These are phyloP conservation scores for Gisinianus flammeolus DNA, from an alignment of 2,888 invertebrate species.

Conservation along the genomic window DNA sequence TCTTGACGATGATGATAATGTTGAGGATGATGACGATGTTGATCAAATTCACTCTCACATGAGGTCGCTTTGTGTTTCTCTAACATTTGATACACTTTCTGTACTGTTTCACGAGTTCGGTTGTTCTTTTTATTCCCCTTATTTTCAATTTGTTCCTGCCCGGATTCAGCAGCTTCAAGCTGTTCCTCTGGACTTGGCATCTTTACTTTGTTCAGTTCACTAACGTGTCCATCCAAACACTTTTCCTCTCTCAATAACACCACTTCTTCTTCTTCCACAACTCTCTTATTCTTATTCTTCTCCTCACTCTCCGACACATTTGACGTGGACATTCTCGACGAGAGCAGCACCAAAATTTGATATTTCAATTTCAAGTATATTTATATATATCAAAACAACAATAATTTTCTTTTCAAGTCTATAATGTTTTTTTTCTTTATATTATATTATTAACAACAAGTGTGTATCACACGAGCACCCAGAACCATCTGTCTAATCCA, in stretches of 20 bases:
- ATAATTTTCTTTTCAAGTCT: slow-evolving; percentile 1
- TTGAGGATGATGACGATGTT: neutral
- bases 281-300: neutral
- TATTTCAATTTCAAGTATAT: neutral
- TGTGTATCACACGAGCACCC: slow-evolving; percentile 30
- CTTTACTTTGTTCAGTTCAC: neutral
- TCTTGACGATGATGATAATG: neutral
- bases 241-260: neutral
- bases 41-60: slow-evolving; percentile 37
- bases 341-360: slow-evolving; percentile 17
- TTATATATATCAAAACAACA: neutral
- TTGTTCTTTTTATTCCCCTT: slow-evolving; percentile 23
- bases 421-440: slow-evolving; percentile 17
- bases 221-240: too few relatives aligned
- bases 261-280: too few relatives aligned
- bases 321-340: slow-evolving; percentile 23
- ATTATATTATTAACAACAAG: neutral
- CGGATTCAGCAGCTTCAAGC: slow-evolving; percentile 8
- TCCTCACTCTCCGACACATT: slow-evolving; percentile 3
- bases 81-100: slow-evolving; percentile 57
- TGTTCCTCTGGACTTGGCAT: slow-evolving; percentile 2
- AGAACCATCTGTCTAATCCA: slow-evolving; percentile 37
- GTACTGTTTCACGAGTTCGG: slow-evolving; percentile 57
- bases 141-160: slow-evolving; percentile 10
- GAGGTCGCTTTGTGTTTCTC: slow-evolving; percentile 58